These are phyloP conservation scores for Nothocercus julius DNA, from an alignment of 2,113 vertebrate genomes.

Conservation along the genomic window DNA sequence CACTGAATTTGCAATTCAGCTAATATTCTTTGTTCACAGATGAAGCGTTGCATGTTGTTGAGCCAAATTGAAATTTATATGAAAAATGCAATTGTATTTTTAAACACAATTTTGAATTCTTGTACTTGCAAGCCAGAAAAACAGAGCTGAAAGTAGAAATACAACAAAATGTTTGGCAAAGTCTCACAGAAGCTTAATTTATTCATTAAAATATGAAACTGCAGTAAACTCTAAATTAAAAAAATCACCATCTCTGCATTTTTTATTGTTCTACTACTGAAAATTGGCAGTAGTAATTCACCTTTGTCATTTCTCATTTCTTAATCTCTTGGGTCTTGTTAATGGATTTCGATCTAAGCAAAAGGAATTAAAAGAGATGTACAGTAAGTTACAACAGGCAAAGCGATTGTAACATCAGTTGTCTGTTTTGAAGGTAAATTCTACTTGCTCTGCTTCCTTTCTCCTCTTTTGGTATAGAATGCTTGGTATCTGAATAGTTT, in stretches of 20 bases:
- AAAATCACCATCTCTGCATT: neutral
- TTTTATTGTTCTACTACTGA: neutral
- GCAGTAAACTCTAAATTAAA: slow-evolving; percentile 7
- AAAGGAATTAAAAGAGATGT: neutral
- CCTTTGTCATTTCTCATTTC: slow-evolving; percentile 21
- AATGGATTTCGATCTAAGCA: neutral
- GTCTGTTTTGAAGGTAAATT: neutral
- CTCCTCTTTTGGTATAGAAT: neutral
- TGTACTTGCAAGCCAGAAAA: neutral
- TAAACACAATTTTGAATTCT: neutral
- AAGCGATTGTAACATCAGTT: neutral
- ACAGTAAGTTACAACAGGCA: neutral
- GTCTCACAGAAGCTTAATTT: neutral
- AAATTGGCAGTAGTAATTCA: neutral
- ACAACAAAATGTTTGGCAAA: neutral
- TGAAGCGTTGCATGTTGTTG: neutral
- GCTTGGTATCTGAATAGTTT: rapidly evolving
- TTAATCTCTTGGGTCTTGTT: neutral
- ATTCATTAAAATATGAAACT: neutral
- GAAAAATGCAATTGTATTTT: neutral
- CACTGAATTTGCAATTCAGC: neutral
- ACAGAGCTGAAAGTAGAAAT: neutral
- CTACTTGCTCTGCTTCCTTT: neutral
- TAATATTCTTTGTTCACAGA: neutral
- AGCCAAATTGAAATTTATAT: neutral